Percentiles rank a stretch among this genome's conserved stretches.
These are phyloP conservation scores for Zygaena filipendulae DNA, from an alignment of 2,888 invertebrate species.

Conservation along the genomic window DNA sequence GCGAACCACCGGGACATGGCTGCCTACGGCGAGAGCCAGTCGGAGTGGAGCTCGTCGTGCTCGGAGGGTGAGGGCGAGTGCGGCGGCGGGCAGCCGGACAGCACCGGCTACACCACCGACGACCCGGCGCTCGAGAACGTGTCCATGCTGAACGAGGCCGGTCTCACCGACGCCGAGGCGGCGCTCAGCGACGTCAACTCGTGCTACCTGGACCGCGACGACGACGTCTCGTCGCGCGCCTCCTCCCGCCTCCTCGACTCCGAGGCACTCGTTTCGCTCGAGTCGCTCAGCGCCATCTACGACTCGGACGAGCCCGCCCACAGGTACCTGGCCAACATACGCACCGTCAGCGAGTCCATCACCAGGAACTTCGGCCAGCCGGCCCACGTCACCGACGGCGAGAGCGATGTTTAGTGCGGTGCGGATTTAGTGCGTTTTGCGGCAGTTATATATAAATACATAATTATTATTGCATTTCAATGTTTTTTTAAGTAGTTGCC, in stretches of 20 bases:
- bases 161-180: conserved; percentile 88
- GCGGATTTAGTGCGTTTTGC: too few relatives aligned
- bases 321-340: conserved; percentile 77
- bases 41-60: conserved; percentile 80
- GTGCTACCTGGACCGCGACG: conserved; percentile 77
- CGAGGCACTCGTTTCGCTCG: conserved; percentile 79
- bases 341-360: conserved; percentile 81
- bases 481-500: too few relatives aligned
- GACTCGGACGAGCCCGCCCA: conserved; percentile 75
- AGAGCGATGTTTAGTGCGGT: conserved; percentile 66
- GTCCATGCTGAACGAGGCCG: conserved; percentile 86
- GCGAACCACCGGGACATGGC: conserved; percentile 52
- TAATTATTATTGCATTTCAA: too few relatives aligned
- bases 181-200: conserved; percentile 89
- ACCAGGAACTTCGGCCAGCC: conserved; percentile 81
- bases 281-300: conserved; percentile 85
- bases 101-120: conserved; percentile 88
- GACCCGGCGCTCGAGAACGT: conserved; percentile 88
- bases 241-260: conserved; percentile 85
- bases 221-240: conserved; percentile 86
- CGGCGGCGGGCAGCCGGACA: conserved; percentile 68
- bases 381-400: conserved; percentile 72
- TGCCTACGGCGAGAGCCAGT: conserved; percentile 75
- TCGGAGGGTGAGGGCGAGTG: conserved; percentile 67
- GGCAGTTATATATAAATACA: too few relatives aligned